These are phyloP conservation scores for Clupea harengus DNA, from an alignment of 2,113 vertebrate species.

Conservation along the genomic window DNA sequence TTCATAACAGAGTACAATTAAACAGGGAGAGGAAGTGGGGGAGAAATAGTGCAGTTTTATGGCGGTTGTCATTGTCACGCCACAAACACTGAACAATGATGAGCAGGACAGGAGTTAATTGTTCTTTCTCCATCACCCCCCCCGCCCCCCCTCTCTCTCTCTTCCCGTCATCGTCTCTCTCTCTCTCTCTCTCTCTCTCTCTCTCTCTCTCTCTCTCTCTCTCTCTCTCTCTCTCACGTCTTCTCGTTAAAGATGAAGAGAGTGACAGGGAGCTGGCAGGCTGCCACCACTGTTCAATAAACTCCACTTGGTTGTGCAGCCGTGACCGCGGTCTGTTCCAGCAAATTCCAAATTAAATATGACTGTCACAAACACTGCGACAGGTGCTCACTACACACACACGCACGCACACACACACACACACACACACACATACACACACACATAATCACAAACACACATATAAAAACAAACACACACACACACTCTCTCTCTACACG, in stretches of 20 bases:
- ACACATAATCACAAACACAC: neutral
- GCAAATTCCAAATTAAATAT: constrained; percentile 49
- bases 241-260: constrained; percentile 36
- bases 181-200: constrained; percentile 7
- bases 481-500: neutral
- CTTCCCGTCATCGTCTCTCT: neutral
- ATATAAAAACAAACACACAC: neutral
- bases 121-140: neutral
- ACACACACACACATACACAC: constrained; percentile 16
- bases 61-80: neutral
- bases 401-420: constrained; percentile 14
- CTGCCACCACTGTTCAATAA: constrained; percentile 50
- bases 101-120: neutral
- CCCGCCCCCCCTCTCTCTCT: neutral
- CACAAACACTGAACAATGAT: neutral
- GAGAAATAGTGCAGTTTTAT: neutral
- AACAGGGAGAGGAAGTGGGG: neutral
- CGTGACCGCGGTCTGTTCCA: constrained; percentile 38
- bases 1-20: neutral
- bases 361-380: constrained; percentile 42
- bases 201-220: neutral
- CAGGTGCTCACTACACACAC: neutral
- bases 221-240: constrained; percentile 19
- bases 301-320: constrained; percentile 39
- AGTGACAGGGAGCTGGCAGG: constrained; percentile 39